phyloP scores from a whole-genome alignment of 2,113 vertebrate genomes.

The Lamprotornis superbus region DNA sequence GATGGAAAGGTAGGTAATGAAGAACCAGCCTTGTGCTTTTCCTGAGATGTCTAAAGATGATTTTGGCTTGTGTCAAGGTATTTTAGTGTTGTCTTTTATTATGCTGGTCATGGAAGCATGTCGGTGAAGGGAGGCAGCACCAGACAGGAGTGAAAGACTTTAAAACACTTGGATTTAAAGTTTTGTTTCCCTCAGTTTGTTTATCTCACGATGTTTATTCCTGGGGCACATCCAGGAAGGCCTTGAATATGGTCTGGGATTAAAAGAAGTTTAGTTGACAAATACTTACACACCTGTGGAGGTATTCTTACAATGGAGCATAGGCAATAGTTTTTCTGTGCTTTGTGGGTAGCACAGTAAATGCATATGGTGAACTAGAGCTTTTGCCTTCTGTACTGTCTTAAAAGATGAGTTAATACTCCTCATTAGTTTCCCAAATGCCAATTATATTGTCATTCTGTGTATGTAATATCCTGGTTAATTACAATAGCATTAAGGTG shows the following conservation, averaged over 20 bases:
- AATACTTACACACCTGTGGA: not conserved
- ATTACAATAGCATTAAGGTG: not conserved
- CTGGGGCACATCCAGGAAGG: not conserved
- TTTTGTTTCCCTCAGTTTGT: not conserved
- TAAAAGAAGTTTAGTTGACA: not conserved
- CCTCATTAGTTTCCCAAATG: not conserved
- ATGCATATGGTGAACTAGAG: not conserved
- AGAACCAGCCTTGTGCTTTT: not conserved
- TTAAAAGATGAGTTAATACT: not conserved
- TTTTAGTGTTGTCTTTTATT: not conserved
- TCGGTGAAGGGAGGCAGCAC: not conserved
- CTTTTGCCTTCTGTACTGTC: not conserved
- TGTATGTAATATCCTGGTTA: not conserved
- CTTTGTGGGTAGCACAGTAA: not conserved
- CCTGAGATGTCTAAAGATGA: not conserved
- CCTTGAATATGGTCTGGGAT: not conserved
- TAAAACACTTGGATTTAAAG: not conserved
- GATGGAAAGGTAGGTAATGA: not conserved
- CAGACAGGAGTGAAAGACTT: not conserved
- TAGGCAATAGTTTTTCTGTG: not conserved
- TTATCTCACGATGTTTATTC: not conserved
- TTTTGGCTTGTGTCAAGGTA: not conserved
- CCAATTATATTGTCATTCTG: not conserved
- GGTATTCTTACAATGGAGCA: not conserved
- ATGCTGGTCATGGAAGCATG: not conserved